phyloP scores from a whole-genome alignment of 2,113 vertebrate genomes.

The Trematomus loennbergii region DNA sequence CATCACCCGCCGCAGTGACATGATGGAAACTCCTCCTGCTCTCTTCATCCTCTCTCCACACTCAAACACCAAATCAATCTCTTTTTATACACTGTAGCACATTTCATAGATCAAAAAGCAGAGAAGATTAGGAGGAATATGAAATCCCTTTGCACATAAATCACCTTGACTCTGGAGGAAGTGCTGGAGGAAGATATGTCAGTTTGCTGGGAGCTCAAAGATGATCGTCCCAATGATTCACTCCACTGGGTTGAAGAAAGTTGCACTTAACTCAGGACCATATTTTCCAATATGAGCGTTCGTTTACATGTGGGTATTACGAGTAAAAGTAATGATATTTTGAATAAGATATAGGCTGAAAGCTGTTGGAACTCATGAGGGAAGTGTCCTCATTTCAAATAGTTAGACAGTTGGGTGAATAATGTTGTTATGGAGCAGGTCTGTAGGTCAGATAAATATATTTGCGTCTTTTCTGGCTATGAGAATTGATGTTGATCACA shows the following conservation, averaged over 20 bases:
- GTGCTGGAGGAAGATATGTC: constrained; percentile 32
- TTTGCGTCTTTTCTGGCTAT: too few relatives aligned
- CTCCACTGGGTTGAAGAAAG: constrained; percentile 24
- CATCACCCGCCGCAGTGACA: not conserved
- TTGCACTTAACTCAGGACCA: not conserved
- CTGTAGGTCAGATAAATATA: too few relatives aligned
- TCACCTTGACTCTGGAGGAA: constrained; percentile 24
- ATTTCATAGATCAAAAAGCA: constrained; percentile 33
- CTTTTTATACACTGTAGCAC: constrained; percentile 21
- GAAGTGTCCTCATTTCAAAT: not conserved
- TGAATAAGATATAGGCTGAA: not conserved
- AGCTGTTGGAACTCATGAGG: not conserved
- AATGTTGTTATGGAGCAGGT: not conserved
- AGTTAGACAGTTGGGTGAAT: too few relatives aligned
- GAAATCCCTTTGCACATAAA: constrained; percentile 43
- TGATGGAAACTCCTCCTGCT: constrained; percentile 3
- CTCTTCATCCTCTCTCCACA: constrained; percentile 2
- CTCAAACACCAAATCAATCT: constrained; percentile 36
- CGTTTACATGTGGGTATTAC: too few relatives aligned
- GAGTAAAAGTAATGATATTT: not conserved
- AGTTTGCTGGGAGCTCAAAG: constrained; percentile 19
- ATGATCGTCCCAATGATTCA: constrained; percentile 30
- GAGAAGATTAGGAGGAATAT: constrained; percentile 49
- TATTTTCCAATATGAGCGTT: not conserved
- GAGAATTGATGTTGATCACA: too few relatives aligned